Percentiles rank a stretch among this genome's conserved stretches.
phyloP scores from a whole-genome alignment of 2,797 vertebrate genomes.

The Pipistrellus pipistrellus region DNA sequence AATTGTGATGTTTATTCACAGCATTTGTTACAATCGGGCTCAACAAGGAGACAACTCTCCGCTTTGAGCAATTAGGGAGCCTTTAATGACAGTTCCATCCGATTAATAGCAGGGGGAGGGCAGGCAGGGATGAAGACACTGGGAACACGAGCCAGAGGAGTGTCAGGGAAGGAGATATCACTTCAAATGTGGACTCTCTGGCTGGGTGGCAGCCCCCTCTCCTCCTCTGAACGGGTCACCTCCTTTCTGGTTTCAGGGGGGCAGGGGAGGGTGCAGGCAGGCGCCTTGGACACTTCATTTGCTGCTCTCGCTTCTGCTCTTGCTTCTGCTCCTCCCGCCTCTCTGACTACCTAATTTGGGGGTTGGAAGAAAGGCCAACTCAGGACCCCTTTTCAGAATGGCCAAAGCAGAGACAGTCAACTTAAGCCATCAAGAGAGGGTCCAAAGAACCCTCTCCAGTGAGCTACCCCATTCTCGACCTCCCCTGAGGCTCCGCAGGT shows the following conservation, averaged over 20 bases:
- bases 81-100: constrained; percentile 61
- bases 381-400: neutral
- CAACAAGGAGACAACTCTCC: neutral
- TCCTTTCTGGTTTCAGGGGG: neutral
- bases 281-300: neutral
- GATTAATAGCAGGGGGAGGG: constrained; percentile 11
- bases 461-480: accelerated
- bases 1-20: constrained; percentile 16
- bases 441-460: neutral
- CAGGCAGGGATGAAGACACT: constrained; percentile 36
- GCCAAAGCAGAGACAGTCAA: neutral
- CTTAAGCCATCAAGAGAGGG: neutral
- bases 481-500: neutral
- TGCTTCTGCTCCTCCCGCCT: neutral
- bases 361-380: neutral
- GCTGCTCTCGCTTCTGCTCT: too few relatives aligned
- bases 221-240: accelerated
- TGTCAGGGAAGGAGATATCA: neutral
- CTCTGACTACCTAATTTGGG: neutral
- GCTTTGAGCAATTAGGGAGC: constrained; percentile 62
- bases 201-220: neutral
- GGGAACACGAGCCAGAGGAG: neutral
- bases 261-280: neutral
- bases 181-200: neutral
- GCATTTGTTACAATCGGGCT: constrained; percentile 61